Conservation (phyloP, 37 sponge, comb jelly and placozoan genomes). For the Haliclona indistincta region DNA sequence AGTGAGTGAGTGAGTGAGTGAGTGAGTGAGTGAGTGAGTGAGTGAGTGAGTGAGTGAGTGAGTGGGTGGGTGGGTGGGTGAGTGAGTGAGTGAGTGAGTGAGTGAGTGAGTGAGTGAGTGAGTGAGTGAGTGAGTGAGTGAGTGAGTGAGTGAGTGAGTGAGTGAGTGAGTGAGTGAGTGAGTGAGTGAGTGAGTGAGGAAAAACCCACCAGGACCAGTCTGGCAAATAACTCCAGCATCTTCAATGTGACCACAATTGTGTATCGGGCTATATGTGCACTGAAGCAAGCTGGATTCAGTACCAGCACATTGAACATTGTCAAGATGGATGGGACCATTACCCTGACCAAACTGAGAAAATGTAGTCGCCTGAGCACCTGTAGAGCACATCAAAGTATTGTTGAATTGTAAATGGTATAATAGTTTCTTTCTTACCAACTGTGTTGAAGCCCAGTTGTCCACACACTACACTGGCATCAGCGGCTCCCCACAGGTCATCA, state of each 20-base stretch:
- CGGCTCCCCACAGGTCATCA: background rate
- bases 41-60: slow-evolving; percentile 50
- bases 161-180: slow-evolving; percentile 40
- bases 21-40: slow-evolving; percentile 45
- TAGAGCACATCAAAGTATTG: too few relatives aligned
- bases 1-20: too few relatives aligned
- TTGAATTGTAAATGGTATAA: too few relatives aligned
- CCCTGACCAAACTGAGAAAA: slow-evolving; percentile 7
- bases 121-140: slow-evolving; percentile 52
- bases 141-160: slow-evolving; percentile 40
- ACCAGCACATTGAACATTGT: slow-evolving; percentile 31
- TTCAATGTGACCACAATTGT: slow-evolving; percentile 32
- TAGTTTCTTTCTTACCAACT: too few relatives aligned
- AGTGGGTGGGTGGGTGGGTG: too few relatives aligned
- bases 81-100: slow-evolving; percentile 53
- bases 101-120: slow-evolving; percentile 49
- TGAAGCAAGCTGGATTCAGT: slow-evolving; percentile 7
- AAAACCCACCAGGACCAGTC: too few relatives aligned
- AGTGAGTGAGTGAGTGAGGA: slow-evolving; percentile 44
- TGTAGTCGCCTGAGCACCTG: slow-evolving; percentile 14
- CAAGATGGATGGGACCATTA: slow-evolving; percentile 31
- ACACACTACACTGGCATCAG: background rate
- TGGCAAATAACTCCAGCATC: slow-evolving; percentile 47
- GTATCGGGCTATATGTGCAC: slow-evolving; percentile 1
- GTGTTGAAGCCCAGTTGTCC: background rate